Conservation (phyloP, 92 coral and sea anemone genomes). For the Phymanthus crucifer region DNA sequence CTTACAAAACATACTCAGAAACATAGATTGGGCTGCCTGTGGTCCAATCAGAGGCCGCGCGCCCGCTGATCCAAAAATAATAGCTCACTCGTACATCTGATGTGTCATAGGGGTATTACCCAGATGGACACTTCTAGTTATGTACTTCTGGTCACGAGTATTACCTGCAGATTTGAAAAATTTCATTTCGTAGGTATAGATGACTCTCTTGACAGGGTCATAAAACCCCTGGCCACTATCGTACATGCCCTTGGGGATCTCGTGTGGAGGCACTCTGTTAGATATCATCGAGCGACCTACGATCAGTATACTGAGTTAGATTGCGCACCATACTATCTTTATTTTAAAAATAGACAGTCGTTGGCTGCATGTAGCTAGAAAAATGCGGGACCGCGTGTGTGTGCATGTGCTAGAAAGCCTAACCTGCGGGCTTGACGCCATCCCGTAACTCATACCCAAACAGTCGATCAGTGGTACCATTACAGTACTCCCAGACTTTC, state of each 20-base stretch:
- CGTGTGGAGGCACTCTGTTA: constrained; percentile 52
- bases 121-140: no score
- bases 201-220: constrained; percentile 50
- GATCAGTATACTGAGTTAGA: no score
- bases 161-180: constrained; percentile 76
- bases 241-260: constrained; percentile 72
- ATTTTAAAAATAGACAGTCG: no score
- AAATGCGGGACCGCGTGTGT: background rate
- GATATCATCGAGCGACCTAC: constrained; percentile 67
- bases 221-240: constrained; percentile 86
- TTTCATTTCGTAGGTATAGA: constrained; percentile 44
- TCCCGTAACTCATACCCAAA: constrained; percentile 56
- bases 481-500: constrained; percentile 64
- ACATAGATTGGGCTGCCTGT: no score
- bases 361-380: no score
- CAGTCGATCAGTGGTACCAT: constrained; percentile 43
- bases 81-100: constrained; percentile 40
- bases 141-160: background rate
- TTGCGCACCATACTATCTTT: no score
- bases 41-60: no score
- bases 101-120: constrained; percentile 8
- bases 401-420: background rate
- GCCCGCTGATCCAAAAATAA: no score
- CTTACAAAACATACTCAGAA: no score
- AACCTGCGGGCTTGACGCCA: constrained; percentile 83